Conservation (phyloP, 2,113 vertebrate genomes). For the Mobula hypostoma region DNA sequence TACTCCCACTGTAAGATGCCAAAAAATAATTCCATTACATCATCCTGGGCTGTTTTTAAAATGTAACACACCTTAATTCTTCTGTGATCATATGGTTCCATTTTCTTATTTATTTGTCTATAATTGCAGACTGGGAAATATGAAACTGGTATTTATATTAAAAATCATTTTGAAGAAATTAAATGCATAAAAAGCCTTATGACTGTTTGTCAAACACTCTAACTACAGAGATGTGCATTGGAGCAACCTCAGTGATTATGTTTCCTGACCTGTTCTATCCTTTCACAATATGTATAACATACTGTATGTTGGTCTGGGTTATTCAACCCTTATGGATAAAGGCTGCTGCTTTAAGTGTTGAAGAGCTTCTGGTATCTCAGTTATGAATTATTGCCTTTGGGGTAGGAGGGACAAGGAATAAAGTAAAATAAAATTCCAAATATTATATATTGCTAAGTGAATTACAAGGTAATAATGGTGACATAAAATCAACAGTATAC, state of each 20-base stretch:
- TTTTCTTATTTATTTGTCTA: background rate
- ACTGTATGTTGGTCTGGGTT: background rate
- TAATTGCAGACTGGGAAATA: background rate
- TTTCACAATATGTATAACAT: background rate
- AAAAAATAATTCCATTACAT: background rate
- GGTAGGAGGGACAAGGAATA: background rate
- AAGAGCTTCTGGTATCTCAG: background rate
- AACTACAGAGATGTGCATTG: background rate
- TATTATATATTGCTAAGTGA: conserved; percentile 16
- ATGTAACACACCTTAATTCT: background rate
- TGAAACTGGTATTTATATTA: background rate
- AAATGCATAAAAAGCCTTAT: background rate
- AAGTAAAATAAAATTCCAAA: conserved; percentile 10
- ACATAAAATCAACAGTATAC: conserved; percentile 21
- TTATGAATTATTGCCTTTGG: background rate
- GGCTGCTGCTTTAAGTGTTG: background rate
- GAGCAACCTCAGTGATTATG: background rate
- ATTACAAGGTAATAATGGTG: conserved; percentile 14
- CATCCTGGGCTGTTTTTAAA: background rate
- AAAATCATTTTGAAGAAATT: background rate
- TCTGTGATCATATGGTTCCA: background rate
- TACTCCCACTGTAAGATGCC: background rate
- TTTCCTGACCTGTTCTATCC: background rate
- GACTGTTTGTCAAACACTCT: background rate
- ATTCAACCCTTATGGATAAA: background rate